Percentiles rank a stretch among this genome's conserved stretches.
Conservation (phyloP, 1,140 invertebrate species). For the Drosophila baimaii region DNA sequence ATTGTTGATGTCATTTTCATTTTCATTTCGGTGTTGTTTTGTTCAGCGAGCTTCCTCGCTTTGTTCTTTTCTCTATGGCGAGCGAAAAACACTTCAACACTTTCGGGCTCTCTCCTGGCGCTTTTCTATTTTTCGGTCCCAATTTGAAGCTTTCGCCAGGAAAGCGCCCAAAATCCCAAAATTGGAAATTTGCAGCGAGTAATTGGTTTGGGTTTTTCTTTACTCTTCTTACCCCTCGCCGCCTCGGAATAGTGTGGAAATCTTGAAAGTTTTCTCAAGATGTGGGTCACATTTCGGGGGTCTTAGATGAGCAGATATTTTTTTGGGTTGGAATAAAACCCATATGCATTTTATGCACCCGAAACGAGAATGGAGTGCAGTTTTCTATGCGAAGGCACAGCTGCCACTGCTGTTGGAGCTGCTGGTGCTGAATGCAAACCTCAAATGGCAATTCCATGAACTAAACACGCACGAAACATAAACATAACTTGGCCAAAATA, state of each 20-base stretch:
- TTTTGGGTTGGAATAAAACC: slow-evolving; percentile 4
- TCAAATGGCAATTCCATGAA: slow-evolving; percentile 73
- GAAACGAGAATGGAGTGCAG: slow-evolving; percentile 8
- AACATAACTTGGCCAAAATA: slow-evolving; percentile 48
- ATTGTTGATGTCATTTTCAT: slow-evolving; percentile 32
- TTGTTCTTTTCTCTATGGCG: slow-evolving; percentile 8
- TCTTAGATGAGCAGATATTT: slow-evolving; percentile 1
- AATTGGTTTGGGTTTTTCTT: slow-evolving; percentile 56
- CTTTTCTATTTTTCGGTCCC: slow-evolving; percentile 14
- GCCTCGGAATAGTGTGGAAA: not conserved
- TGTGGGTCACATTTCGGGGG: slow-evolving; percentile 40
- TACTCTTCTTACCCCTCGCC: not conserved
- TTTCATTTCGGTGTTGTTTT: slow-evolving; percentile 23
- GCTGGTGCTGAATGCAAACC: slow-evolving; percentile 38
- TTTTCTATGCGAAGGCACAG: slow-evolving; percentile 33
- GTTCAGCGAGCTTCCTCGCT: slow-evolving; percentile 2
- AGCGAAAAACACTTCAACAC: slow-evolving; percentile 33
- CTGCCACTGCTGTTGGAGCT: not conserved
- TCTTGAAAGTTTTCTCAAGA: slow-evolving; percentile 14
- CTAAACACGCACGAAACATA: slow-evolving; percentile 63
- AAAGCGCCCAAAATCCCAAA: slow-evolving; percentile 28
- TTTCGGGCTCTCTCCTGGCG: not conserved
- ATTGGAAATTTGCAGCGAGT: slow-evolving; percentile 42
- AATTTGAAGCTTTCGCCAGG: slow-evolving; percentile 23
- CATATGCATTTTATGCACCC: slow-evolving; percentile 11